Evolutionary conservation across 2,797 vertebrate genomes (phyloP), one percentile per base, ranked within the genome.

Genomic region (Cyclopterus lumpus): DNA sequence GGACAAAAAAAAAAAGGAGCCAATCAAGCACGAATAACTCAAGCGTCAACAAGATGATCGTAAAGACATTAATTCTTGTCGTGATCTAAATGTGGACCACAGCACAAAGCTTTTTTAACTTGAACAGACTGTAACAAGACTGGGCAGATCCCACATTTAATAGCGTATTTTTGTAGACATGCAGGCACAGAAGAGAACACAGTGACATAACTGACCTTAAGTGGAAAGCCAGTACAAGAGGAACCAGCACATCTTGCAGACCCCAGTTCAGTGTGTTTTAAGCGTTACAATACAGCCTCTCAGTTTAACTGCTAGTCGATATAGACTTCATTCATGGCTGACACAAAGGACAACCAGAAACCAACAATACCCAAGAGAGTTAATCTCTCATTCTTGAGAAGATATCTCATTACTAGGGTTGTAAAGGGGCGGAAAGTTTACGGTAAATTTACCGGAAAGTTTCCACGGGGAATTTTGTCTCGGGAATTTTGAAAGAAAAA

Each of bases 381-480:
- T 63, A 10, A 63, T 66, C 42, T 73, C 34, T 66, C 15, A 44
- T 3, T 55, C 15, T 79, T 63, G 46, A 65, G 16, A 58, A 55
- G 2, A 60, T 18, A 63, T 63, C 18, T 55, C 26, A 64, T n/a
- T n/a, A n/a, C n/a, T n/a, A n/a, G n/a, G n/a, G n/a, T n/a, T n/a
- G n/a, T n/a, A n/a, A n/a, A n/a, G n/a, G n/a, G n/a, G n/a, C n/a
- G n/a, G n/a, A n/a, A n/a, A n/a, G n/a, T n/a, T n/a, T n/a, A n/a
- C n/a, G n/a, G n/a, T n/a, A n/a, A n/a, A n/a, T n/a, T n/a, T n/a
- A n/a, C n/a, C n/a, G n/a, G n/a, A n/a, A n/a, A n/a, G n/a, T n/a
- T n/a, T n/a, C n/a, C n/a, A n/a, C n/a, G n/a, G n/a, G n/a, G n/a
- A n/a, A n/a, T n/a, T n/a, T n/a, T n/a, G n/a, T n/a, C n/a, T n/a